Evolutionary conservation across 2,113 vertebrate species (phyloP).

Genomic region (Tricholaema leucomelas): DNA sequence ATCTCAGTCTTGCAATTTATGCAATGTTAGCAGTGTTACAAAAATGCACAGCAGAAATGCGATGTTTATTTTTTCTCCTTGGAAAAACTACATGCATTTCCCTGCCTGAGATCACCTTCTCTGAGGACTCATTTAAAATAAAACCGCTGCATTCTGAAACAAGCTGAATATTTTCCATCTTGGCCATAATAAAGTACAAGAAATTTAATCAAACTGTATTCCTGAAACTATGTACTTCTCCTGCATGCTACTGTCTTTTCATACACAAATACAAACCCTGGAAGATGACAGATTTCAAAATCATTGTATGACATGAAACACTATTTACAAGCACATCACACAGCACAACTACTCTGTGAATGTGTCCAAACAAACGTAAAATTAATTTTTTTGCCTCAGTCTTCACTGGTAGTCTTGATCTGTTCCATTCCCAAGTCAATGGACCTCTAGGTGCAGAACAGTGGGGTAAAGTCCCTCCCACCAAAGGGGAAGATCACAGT

Average conservation of each 20-base stretch:
- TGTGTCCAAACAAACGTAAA: slow-evolving; percentile 45
- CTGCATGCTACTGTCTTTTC: neutral
- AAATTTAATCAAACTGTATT: slow-evolving; percentile 16
- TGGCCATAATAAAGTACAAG: slow-evolving; percentile 3
- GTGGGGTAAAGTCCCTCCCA: too few species aligned
- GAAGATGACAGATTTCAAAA: slow-evolving; percentile 44
- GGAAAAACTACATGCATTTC: slow-evolving; percentile 4
- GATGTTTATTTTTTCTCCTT: slow-evolving; percentile 22
- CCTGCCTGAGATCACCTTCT: slow-evolving; percentile 9
- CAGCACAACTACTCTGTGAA: slow-evolving; percentile 12
- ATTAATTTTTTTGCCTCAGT: neutral
- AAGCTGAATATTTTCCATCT: neutral
- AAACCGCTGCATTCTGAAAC: neutral
- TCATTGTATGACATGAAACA: slow-evolving; percentile 8
- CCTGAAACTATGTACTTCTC: neutral
- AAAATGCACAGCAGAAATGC: neutral
- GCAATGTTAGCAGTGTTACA: neutral
- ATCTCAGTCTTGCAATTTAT: neutral
- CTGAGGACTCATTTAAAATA: slow-evolving; percentile 10
- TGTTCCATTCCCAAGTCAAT: too few species aligned
- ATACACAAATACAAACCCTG: neutral
- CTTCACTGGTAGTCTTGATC: too few species aligned
- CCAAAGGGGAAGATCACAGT: too few species aligned
- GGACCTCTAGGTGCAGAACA: too few species aligned
- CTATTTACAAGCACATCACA: slow-evolving; percentile 6